Percentiles rank a stretch among this genome's conserved stretches.
These are phyloP conservation scores for Physeter macrocephalus DNA, from an alignment of 2,113 vertebrate species.

Conservation along the genomic window DNA sequence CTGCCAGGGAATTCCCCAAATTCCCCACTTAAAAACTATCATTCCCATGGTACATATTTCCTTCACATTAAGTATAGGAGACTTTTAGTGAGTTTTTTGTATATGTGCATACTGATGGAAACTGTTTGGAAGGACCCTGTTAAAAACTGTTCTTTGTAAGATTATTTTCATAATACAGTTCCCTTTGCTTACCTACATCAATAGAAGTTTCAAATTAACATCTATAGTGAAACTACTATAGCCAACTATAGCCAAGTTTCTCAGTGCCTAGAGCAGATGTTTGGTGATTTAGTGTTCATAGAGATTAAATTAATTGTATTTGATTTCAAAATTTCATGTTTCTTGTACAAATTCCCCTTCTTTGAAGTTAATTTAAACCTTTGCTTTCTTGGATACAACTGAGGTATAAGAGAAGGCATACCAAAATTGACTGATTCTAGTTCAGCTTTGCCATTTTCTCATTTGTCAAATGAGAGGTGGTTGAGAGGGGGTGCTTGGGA, in stretches of 20 bases:
- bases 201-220: background rate
- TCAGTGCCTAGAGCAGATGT: background rate
- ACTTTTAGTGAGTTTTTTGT: background rate
- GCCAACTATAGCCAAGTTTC: background rate
- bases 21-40: background rate
- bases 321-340: background rate
- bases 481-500: background rate
- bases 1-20: background rate
- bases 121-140: background rate
- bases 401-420: background rate
- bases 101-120: background rate
- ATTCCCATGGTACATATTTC: background rate
- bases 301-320: background rate
- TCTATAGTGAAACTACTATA: background rate
- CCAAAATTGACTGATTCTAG: background rate
- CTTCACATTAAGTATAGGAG: background rate
- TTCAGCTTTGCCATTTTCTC: background rate
- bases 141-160: background rate
- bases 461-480: background rate
- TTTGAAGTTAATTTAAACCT: background rate
- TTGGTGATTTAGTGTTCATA: background rate
- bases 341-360: background rate
- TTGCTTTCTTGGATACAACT: background rate
- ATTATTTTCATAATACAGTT: background rate
- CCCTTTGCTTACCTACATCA: background rate